Evolutionary conservation across 2,113 vertebrate genomes (phyloP).

Genomic region (Procavia capensis): DNA sequence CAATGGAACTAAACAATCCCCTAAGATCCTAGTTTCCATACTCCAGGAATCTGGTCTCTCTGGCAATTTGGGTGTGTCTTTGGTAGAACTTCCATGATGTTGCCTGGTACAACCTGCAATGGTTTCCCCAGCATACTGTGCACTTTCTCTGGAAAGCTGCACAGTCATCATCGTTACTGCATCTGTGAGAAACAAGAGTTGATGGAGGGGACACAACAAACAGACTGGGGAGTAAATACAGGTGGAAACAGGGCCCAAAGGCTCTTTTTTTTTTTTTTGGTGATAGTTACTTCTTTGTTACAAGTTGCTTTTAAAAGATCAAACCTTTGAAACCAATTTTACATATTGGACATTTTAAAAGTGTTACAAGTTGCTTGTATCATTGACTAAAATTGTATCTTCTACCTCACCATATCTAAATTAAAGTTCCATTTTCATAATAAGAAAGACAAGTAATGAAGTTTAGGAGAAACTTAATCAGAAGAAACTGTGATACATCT

Average conservation of each 20-base stretch:
- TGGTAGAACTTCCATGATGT: too few relatives aligned
- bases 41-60: too few relatives aligned
- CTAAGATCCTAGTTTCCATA: too few relatives aligned
- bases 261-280: neutral
- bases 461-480: neutral
- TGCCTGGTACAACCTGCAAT: too few relatives aligned
- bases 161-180: neutral
- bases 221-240: neutral
- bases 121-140: too few relatives aligned
- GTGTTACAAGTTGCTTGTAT: neutral
- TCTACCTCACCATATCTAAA: neutral
- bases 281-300: neutral
- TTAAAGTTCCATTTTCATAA: neutral
- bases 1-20: too few relatives aligned
- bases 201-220: neutral
- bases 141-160: neutral
- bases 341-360: neutral
- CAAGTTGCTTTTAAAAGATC: neutral
- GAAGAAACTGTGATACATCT: neutral
- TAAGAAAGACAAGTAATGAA: neutral
- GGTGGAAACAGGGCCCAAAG: neutral
- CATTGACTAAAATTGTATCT: neutral
- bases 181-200: neutral
- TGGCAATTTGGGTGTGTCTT: too few relatives aligned
- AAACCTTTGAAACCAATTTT: neutral